Evolutionary conservation across 2,113 vertebrate genomes (phyloP).

Genomic region (Ovis canadensis): DNA sequence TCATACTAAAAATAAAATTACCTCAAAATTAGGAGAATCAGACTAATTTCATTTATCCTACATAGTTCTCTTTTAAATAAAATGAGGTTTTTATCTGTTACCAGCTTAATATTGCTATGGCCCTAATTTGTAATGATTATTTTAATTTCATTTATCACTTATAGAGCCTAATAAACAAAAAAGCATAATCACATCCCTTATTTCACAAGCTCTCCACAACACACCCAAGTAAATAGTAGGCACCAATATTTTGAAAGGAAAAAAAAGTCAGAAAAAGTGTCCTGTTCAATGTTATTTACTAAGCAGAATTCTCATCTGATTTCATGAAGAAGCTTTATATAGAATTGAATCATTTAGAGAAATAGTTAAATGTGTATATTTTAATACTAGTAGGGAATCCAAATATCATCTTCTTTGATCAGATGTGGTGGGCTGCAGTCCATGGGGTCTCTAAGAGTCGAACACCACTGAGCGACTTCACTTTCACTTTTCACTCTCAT

Average conservation of each 20-base stretch:
- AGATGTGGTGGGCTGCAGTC: no score
- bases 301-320: not conserved
- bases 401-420: not conserved
- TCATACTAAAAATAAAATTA: not conserved
- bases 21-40: not conserved
- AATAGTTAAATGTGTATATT: not conserved
- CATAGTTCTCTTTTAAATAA: not conserved
- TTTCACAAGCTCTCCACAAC: not conserved
- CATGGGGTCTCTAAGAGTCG: no score
- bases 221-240: not conserved
- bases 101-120: not conserved
- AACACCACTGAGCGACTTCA: no score
- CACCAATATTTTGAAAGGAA: not conserved
- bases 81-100: not conserved
- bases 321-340: not conserved
- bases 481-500: no score
- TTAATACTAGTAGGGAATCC: not conserved
- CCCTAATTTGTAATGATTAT: not conserved
- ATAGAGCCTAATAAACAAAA: not conserved
- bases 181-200: not conserved
- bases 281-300: not conserved
- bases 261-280: not conserved
- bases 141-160: not conserved
- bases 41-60: not conserved
- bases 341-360: not conserved